Evolutionary conservation across 2,888 invertebrate species (phyloP), one percentile per base, ranked within the genome.

Genomic region (Luperina testacea): DNA sequence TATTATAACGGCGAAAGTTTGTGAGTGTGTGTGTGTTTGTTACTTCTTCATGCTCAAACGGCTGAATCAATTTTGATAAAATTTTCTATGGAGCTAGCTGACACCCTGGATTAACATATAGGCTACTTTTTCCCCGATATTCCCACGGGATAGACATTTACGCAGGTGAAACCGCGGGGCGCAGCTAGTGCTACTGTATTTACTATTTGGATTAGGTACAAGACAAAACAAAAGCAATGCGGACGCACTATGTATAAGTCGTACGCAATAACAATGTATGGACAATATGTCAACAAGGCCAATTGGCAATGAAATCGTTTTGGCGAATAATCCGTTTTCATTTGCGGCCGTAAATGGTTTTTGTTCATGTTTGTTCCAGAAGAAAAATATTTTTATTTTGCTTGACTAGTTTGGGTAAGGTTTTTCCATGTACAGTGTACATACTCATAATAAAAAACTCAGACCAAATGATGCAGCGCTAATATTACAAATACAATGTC

Each of bases 251-350:
- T 38, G 38, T 61, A 45, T 27, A 64, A 64, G 42, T 61, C 45
- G 9, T 32, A 53, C 11, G 61, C 20, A 65, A 76, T 63, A 77
- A 72, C 68, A 85, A 85, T 79, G 42, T 57, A 42, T 59, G 20
- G 45, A 48, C 64, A 72, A 71, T 75, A 71, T 64, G 42, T 57
- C 68, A 74, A 76, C 59, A 72, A 76, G 24, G 51, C 57, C 76
- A 75, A 77, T 75, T 75, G 76, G 45, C 75, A 79, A 74, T 82
- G 61, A 74, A 82, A 74, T 82, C 53, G 53, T 61, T 45, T 48
- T 63, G 61, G 53, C 59, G 42, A 69, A 53, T 48, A 82, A 77
- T 77, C 74, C 64, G 20, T 72, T 85, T 64, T 51, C 71, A 80
- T 81, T 75, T 72, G 68, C 24, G 32, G 45, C 45, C 11, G 48